These are phyloP conservation scores for Drosophila colorata DNA, from an alignment of 2,888 invertebrate genomes.

Conservation along the genomic window DNA sequence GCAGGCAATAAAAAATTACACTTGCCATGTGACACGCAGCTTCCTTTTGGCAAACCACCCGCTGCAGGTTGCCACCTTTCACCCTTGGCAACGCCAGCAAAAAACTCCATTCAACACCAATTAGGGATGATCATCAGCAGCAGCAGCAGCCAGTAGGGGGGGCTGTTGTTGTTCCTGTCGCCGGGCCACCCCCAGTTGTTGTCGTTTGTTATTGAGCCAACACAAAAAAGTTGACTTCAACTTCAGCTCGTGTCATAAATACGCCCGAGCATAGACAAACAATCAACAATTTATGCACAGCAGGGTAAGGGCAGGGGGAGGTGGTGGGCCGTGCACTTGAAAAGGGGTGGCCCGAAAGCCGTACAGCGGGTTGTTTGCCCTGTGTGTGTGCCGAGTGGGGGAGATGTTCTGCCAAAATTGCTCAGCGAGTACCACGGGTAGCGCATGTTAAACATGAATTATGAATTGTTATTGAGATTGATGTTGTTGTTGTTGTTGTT, in stretches of 20 bases:
- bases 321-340: constrained; percentile 32
- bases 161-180: constrained; percentile 54
- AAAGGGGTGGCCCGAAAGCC: constrained; percentile 38
- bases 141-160: constrained; percentile 32
- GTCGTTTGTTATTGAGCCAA: constrained; percentile 77
- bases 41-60: constrained; percentile 49
- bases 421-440: constrained; percentile 39
- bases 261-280: constrained; percentile 74
- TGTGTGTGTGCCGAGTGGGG: constrained; percentile 14
- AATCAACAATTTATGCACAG: constrained; percentile 82
- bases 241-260: constrained; percentile 78
- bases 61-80: constrained; percentile 70
- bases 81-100: constrained; percentile 49
- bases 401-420: constrained; percentile 61
- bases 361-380: constrained; percentile 20
- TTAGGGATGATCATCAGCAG: constrained; percentile 84
- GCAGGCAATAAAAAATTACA: constrained; percentile 49
- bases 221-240: constrained; percentile 66
- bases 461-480: constrained; percentile 85
- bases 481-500: constrained; percentile 70
- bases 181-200: constrained; percentile 67
- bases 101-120: constrained; percentile 85
- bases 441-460: constrained; percentile 85
- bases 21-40: constrained; percentile 58
- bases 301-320: constrained; percentile 36